phyloP scores from a whole-genome alignment of 2,113 vertebrate species.

The Cariama cristata region DNA sequence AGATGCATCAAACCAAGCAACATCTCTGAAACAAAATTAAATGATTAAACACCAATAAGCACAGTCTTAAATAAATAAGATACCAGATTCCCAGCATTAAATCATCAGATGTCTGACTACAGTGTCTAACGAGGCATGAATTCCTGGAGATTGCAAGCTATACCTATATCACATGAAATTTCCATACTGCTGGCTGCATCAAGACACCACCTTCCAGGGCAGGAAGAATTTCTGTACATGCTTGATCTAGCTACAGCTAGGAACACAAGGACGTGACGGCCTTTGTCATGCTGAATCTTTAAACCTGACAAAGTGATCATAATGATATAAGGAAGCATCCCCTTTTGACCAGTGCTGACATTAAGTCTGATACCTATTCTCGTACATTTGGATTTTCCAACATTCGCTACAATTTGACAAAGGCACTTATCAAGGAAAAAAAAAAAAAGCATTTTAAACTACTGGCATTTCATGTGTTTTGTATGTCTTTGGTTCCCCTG shows the following conservation, averaged over 20 bases:
- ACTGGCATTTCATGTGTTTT: neutral
- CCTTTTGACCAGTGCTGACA: neutral
- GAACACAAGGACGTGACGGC: neutral
- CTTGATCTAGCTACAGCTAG: neutral
- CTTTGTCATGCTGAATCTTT: neutral
- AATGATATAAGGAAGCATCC: neutral
- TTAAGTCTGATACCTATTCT: neutral
- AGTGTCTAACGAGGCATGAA: neutral
- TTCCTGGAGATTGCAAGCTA: neutral
- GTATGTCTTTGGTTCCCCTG: neutral
- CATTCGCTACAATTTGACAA: neutral
- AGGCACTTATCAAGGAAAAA: neutral
- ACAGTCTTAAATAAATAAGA: neutral
- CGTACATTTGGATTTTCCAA: neutral
- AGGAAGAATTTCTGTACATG: neutral
- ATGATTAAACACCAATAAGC: neutral
- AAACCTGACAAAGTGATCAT: neutral
- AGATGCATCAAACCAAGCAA: slow-evolving; percentile 87
- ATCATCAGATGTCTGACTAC: neutral
- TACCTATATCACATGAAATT: neutral
- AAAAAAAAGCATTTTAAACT: neutral
- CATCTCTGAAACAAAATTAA: slow-evolving; percentile 83
- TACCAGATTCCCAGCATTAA: neutral
- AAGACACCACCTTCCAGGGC: neutral
- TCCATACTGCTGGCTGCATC: neutral